Evolutionary conservation across 2,888 invertebrate genomes (phyloP), one percentile per base, ranked within the genome.

Genomic region (Mimachlamys varia): DNA sequence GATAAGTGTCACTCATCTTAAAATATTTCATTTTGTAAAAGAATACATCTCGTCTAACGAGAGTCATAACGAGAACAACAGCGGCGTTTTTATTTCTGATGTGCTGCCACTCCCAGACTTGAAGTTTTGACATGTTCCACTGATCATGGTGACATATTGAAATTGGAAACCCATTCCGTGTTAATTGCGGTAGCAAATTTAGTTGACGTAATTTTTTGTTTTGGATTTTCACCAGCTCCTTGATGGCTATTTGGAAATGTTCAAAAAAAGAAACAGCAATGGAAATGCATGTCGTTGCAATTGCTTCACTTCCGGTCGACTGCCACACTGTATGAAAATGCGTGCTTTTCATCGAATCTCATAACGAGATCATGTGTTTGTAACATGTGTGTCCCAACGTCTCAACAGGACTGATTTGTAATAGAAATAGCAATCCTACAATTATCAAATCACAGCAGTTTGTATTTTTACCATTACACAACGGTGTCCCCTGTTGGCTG

Each of bases 1-100:
- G 22, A 10, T 22, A 58, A 19, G 58, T 22, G 58, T 10, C 58
- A 58, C 13, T 19, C 53, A 17, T 22, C 22, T 58, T 58, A 19
- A 58, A 58, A 22, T 19, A 53, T 2, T 53, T 53, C 19, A 19
- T 53, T 53, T 53, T 53, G 13, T 13, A 22, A 58, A 58, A 58
- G 58, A 58, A 19, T 19, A 19, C n/a, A n/a, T 22, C 7, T 58
- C 58, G 7, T 22, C 58, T 22, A 58, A 58, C 58, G 58, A 2
- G 19, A 58, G 58, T n/a, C 58, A 58, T 58, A 58, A 58, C 58
- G 58, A 19, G 58, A 58, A 58, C 58, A 58, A n/a, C 58, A 58
- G n/a, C 22, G 2, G 19, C 3, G 19, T 58, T 19, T 22, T 19
- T 19, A 58, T 22, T 7, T 7, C n/a, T 53, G 19, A 17, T 53